Percentiles rank a stretch among this genome's conserved stretches.
Evolutionary conservation across 2,888 invertebrate species (phyloP).

Genomic region (Willowsia nigromaculata): DNA sequence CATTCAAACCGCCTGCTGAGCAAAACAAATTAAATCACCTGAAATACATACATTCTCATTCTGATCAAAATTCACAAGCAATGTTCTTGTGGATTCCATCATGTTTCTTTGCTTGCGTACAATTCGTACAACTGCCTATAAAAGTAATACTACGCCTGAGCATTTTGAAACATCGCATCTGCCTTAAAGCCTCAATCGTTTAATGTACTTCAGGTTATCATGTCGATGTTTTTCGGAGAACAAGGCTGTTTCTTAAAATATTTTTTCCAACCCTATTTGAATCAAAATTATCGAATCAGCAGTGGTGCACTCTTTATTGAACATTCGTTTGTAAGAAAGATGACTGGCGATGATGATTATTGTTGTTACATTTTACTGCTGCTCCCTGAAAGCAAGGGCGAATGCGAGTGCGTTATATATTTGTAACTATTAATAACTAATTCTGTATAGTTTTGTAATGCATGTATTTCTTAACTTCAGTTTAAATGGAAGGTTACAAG

Average conservation of each 20-base stretch:
- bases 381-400: not conserved
- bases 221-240: conserved; percentile 17
- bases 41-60: conserved; percentile 63
- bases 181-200: too few species aligned
- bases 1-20: conserved; percentile 67
- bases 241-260: conserved; percentile 46
- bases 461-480: conserved; percentile 16
- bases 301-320: not conserved
- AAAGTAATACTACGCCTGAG: too few species aligned
- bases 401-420: not conserved
- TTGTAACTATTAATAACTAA: not conserved
- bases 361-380: conserved; percentile 5
- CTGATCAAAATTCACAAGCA: conserved; percentile 34
- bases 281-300: conserved; percentile 48
- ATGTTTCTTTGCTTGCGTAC: not conserved
- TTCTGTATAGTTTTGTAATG: conserved; percentile 1
- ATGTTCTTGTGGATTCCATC: not conserved
- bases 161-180: too few species aligned
- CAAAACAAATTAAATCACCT: conserved; percentile 71
- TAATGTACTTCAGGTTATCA: too few species aligned
- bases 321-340: not conserved
- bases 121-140: too few species aligned
- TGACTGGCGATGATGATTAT: conserved; percentile 9
- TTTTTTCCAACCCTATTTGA: conserved; percentile 37
- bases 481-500: conserved; percentile 41